phyloP scores from a whole-genome alignment of 2,797 vertebrate genomes.

The Varecia variegata region DNA sequence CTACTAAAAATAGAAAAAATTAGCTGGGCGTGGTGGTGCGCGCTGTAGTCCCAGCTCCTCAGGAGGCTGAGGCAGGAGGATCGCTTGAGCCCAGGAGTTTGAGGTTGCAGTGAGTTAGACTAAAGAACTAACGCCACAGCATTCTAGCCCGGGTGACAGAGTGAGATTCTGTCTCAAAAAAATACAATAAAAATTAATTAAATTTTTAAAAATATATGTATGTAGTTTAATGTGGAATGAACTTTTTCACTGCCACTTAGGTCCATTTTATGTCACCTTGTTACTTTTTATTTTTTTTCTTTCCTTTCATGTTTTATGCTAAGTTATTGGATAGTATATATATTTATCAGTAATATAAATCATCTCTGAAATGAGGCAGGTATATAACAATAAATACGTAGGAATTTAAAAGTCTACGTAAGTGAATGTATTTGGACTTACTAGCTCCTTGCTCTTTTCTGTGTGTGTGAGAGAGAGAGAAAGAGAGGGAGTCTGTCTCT shows the following conservation, averaged over 20 bases:
- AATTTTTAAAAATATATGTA: background rate
- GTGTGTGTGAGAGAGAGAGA: background rate
- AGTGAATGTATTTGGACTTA: background rate
- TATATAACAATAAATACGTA: background rate
- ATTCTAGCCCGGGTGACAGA: too few species aligned
- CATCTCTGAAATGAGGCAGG: background rate
- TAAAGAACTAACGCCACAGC: too few species aligned
- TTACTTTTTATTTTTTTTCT: background rate
- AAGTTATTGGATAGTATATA: background rate
- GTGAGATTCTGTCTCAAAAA: too few species aligned
- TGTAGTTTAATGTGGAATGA: background rate
- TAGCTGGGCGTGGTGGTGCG: too few species aligned
- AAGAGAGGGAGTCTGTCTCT: accelerated
- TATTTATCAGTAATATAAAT: background rate
- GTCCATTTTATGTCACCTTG: background rate
- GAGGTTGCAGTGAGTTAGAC: too few species aligned
- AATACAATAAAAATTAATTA: too few species aligned
- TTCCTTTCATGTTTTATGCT: background rate
- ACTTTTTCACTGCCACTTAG: background rate
- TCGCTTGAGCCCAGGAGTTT: too few species aligned
- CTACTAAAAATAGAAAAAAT: too few species aligned
- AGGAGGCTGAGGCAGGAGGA: too few species aligned
- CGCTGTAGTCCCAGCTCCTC: too few species aligned
- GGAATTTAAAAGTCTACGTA: background rate
- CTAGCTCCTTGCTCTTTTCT: background rate